Percentiles rank a stretch among this genome's conserved stretches.
phyloP scores from a whole-genome alignment of 2,113 vertebrate genomes.

The Carassius carassius region DNA sequence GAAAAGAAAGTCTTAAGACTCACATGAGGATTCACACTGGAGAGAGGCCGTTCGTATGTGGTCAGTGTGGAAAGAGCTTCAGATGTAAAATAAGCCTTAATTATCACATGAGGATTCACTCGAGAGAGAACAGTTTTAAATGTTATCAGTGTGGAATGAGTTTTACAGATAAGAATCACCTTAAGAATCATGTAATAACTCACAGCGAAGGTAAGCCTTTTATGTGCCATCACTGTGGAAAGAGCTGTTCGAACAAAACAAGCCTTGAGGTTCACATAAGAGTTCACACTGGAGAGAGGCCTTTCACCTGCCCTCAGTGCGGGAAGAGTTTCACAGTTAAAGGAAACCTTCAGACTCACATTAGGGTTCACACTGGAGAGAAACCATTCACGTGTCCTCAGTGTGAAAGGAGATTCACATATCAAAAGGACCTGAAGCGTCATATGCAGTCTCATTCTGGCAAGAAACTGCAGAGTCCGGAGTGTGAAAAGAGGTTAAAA shows the following conservation, averaged over 20 bases:
- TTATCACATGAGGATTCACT: background rate
- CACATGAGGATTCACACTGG: background rate
- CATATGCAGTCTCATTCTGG: background rate
- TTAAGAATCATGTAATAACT: background rate
- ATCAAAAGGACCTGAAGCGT: background rate
- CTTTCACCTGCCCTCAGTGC: background rate
- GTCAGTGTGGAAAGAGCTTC: background rate
- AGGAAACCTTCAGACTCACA: constrained; percentile 2
- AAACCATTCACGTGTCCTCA: background rate
- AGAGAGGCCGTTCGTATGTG: background rate
- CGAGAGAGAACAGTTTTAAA: background rate
- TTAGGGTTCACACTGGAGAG: background rate
- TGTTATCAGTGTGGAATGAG: background rate
- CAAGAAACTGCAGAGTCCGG: background rate
- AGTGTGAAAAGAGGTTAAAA: background rate
- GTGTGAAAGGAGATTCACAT: background rate
- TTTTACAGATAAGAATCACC: background rate
- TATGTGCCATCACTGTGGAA: background rate
- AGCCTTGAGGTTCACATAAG: background rate
- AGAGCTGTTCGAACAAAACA: background rate
- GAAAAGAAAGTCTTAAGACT: background rate
- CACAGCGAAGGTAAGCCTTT: background rate
- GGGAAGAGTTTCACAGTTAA: background rate
- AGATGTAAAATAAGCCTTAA: constrained; percentile 4
- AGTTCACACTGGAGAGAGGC: background rate